Evolutionary conservation across 2,888 invertebrate species (phyloP).

Genomic region (Leptinotarsa rubiginosa): DNA sequence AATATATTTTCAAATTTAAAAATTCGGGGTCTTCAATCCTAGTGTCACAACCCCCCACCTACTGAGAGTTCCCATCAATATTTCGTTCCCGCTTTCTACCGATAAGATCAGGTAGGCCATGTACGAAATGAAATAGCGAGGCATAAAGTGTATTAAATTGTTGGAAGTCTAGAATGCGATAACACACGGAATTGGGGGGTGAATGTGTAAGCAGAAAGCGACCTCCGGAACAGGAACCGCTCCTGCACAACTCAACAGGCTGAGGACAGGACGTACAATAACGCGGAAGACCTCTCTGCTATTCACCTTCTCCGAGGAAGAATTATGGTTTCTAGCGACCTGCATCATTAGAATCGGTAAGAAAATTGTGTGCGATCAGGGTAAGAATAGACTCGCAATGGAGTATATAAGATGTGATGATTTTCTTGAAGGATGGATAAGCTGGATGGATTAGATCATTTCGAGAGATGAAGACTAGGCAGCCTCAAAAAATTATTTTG

Average conservation of each 20-base stretch:
- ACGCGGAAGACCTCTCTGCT: slow-evolving; percentile 54
- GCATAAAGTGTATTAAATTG: slow-evolving; percentile 52
- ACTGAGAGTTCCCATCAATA: slow-evolving; percentile 19
- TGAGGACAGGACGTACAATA: slow-evolving; percentile 59
- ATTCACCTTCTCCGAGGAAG: slow-evolving; percentile 37
- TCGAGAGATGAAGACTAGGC: too few species aligned
- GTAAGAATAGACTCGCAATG: not conserved
- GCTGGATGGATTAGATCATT: too few species aligned
- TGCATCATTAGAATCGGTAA: not conserved
- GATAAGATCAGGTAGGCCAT: slow-evolving; percentile 45
- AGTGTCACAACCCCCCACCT: not conserved
- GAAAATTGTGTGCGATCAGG: not conserved
- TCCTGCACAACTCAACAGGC: slow-evolving; percentile 61
- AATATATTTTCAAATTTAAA: too few species aligned
- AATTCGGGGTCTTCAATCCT: not conserved
- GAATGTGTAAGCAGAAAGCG: slow-evolving; percentile 52
- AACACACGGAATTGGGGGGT: slow-evolving; percentile 49
- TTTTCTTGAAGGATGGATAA: too few species aligned
- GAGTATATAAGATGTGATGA: too few species aligned
- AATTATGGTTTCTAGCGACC: slow-evolving; percentile 30
- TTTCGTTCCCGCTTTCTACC: slow-evolving; percentile 30
- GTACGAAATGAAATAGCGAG: slow-evolving; percentile 42
- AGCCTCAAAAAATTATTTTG: too few species aligned
- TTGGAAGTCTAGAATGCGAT: slow-evolving; percentile 44
- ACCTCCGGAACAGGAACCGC: slow-evolving; percentile 48